Percentiles rank a stretch among this genome's conserved stretches.
phyloP scores from a whole-genome alignment of 2,888 invertebrate genomes.

The Trimorus sp. region DNA sequence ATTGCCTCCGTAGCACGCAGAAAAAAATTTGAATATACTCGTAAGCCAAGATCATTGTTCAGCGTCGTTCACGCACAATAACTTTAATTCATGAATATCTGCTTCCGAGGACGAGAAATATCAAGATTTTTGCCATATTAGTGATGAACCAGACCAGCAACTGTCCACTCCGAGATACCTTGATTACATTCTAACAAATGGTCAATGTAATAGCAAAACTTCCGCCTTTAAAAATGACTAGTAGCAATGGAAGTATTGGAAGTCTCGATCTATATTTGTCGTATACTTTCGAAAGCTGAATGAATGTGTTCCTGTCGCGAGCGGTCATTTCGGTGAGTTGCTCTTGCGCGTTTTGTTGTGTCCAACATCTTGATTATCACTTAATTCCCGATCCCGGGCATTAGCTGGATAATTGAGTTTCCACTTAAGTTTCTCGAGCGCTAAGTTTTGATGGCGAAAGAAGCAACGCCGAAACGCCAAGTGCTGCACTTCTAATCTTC shows the following conservation, averaged over 20 bases:
- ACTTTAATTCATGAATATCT: conserved; percentile 54
- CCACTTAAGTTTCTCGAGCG: conserved; percentile 32
- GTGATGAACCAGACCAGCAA: conserved; percentile 10
- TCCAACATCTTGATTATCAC: conserved; percentile 30
- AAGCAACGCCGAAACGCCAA: conserved; percentile 40
- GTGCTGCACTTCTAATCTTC: conserved; percentile 55
- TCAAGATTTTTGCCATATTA: conserved; percentile 37
- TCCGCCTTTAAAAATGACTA: too few species aligned
- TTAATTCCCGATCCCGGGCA: conserved; percentile 23
- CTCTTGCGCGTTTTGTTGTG: neutral
- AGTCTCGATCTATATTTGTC: too few species aligned
- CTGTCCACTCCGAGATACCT: conserved; percentile 1
- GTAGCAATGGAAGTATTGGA: too few species aligned
- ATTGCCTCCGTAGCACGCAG: conserved; percentile 22
- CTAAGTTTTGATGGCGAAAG: conserved; percentile 46
- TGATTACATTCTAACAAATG: neutral
- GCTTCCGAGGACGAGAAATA: conserved; percentile 32
- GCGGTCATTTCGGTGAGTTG: too few species aligned
- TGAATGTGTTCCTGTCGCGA: too few species aligned
- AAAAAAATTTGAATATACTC: conserved; percentile 49
- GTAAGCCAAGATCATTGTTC: conserved; percentile 53
- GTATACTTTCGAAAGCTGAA: too few species aligned
- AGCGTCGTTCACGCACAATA: conserved; percentile 54
- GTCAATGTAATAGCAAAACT: too few species aligned
- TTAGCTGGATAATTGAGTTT: conserved; percentile 49